phyloP scores from a whole-genome alignment of 2,113 vertebrate genomes.

The Chascanopsetta lugubris region DNA sequence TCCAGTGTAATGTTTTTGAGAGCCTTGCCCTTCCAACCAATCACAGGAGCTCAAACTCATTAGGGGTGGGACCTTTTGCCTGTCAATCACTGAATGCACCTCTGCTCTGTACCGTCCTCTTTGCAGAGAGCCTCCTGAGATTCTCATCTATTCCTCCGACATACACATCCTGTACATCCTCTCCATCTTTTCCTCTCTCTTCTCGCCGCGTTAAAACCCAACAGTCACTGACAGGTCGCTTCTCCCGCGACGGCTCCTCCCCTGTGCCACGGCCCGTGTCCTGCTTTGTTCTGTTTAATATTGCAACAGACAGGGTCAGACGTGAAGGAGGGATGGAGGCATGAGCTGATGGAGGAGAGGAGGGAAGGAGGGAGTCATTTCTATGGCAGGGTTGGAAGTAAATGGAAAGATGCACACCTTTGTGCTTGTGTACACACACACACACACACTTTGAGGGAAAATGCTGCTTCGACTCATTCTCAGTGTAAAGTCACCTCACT shows the following conservation, averaged over 20 bases:
- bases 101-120: too few relatives aligned
- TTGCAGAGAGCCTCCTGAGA: too few relatives aligned
- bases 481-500: constrained; percentile 49
- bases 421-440: constrained; percentile 31
- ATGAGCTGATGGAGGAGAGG: constrained; percentile 39
- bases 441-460: too few relatives aligned
- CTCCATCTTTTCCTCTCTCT: background rate
- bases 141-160: background rate
- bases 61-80: background rate
- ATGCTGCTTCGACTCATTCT: constrained; percentile 40
- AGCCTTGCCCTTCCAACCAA: background rate
- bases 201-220: background rate
- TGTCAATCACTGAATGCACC: too few relatives aligned
- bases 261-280: constrained; percentile 54
- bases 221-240: constrained; percentile 48
- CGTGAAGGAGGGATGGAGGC: constrained; percentile 33
- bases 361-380: constrained; percentile 13
- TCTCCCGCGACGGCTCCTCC: constrained; percentile 54
- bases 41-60: background rate
- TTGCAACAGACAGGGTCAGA: constrained; percentile 61
- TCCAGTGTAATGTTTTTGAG: background rate
- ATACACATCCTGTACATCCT: background rate
- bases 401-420: background rate
- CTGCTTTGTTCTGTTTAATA: constrained; percentile 75
- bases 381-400: background rate